Percentiles rank a stretch among this genome's conserved stretches.
Evolutionary conservation across 1,140 invertebrate genomes (phyloP).

Genomic region (Macrosteles quadrilineatus): DNA sequence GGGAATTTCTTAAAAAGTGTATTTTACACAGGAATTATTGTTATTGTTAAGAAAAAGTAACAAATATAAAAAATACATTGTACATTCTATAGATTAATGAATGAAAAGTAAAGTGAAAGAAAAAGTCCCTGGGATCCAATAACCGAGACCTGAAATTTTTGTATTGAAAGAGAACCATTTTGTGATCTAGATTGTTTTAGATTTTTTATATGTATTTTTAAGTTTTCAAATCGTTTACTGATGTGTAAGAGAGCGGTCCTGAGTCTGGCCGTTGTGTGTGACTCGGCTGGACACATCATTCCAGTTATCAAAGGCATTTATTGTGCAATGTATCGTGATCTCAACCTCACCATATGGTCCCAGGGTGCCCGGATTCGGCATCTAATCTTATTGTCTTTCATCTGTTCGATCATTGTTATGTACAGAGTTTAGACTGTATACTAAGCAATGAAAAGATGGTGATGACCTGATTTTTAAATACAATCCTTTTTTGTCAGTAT

Average conservation of each 20-base stretch:
- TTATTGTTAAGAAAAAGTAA: conserved; percentile 27
- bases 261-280: too few species aligned
- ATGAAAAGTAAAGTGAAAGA: background rate
- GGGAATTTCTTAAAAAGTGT: conserved; percentile 17
- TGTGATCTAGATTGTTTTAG: background rate
- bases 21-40: conserved; percentile 23
- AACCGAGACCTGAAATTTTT: conserved; percentile 10
- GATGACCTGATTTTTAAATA: conserved; percentile 37
- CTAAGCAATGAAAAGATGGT: conserved; percentile 32
- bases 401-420: conserved; percentile 19
- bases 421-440: conserved; percentile 26
- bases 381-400: conserved; percentile 25
- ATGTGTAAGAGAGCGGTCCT: too few species aligned
- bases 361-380: conserved; percentile 17
- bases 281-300: background rate
- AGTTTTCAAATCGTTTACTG: background rate
- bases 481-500: conserved; percentile 35
- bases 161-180: background rate
- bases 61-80: conserved; percentile 28
- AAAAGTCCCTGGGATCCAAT: conserved; percentile 21
- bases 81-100: conserved; percentile 19
- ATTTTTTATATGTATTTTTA: background rate
- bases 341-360: conserved; percentile 9
- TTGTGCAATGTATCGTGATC: conserved; percentile 13
- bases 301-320: conserved; percentile 18